These are phyloP conservation scores for Sphecodes monilicornis DNA, from an alignment of 2,888 invertebrate species.

Conservation along the genomic window DNA sequence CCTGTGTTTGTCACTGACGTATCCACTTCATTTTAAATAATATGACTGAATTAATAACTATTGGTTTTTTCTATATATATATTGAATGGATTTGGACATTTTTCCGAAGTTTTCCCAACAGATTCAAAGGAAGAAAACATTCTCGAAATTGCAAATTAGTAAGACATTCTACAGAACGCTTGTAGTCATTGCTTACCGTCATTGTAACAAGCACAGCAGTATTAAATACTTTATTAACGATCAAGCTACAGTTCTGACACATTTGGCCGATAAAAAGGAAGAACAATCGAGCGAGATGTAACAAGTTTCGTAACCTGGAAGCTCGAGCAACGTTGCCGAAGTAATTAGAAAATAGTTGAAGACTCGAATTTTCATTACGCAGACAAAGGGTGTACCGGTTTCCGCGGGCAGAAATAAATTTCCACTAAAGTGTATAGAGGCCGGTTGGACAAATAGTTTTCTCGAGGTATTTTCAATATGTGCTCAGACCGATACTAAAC, in stretches of 20 bases:
- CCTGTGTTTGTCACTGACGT: too few species aligned
- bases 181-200: too few species aligned
- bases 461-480: constrained; percentile 53
- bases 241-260: background rate
- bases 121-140: too few species aligned
- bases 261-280: constrained; percentile 2
- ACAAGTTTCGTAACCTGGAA: constrained; percentile 10
- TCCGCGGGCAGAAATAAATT: constrained; percentile 35
- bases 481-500: constrained; percentile 32
- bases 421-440: background rate
- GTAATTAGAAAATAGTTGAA: constrained; percentile 59
- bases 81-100: too few species aligned
- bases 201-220: background rate
- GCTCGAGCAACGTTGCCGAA: constrained; percentile 29
- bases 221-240: constrained; percentile 24
- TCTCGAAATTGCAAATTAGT: too few species aligned
- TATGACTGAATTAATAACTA: too few species aligned
- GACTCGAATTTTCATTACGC: constrained; percentile 51
- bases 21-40: too few species aligned
- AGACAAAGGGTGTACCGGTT: constrained; percentile 37
- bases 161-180: too few species aligned
- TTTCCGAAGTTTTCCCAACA: too few species aligned
- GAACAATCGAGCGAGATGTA: background rate
- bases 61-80: too few species aligned
- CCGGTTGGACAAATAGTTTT: constrained; percentile 34